Conservation (phyloP, 2,888 invertebrate genomes). For the Stenchaetothrips biformis region DNA sequence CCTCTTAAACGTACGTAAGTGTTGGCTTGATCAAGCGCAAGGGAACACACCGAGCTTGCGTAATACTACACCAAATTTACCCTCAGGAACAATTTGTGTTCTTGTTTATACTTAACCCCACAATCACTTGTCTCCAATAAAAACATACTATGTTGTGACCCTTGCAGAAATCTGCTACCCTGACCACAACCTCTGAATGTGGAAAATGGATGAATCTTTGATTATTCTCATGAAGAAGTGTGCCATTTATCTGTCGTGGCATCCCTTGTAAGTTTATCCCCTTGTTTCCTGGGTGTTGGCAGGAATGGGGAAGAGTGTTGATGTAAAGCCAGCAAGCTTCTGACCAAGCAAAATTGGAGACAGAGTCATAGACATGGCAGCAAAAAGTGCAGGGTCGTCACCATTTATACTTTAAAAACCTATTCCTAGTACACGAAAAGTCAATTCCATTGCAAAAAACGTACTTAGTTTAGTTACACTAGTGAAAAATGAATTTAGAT, state of each 20-base stretch:
- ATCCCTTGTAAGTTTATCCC: neutral
- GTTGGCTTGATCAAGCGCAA: neutral
- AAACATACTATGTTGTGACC: conserved; percentile 10
- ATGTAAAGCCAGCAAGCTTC: neutral
- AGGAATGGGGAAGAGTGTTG: neutral
- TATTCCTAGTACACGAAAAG: conserved; percentile 3
- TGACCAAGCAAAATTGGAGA: neutral
- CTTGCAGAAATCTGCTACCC: conserved; percentile 14
- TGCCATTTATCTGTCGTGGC: neutral
- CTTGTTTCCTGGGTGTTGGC: no score
- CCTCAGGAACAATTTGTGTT: conserved; percentile 11
- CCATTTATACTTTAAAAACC: neutral
- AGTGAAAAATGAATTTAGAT: conserved; percentile 25
- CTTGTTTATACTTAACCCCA: neutral
- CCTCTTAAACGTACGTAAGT: neutral
- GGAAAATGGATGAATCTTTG: conserved; percentile 4
- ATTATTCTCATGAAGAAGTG: neutral
- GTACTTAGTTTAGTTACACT: conserved; percentile 6
- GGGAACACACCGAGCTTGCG: neutral
- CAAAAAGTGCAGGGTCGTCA: conserved; percentile 4
- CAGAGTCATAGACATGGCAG: neutral
- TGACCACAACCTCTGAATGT: neutral
- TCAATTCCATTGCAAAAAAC: conserved; percentile 24
- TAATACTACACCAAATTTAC: conserved; percentile 2
- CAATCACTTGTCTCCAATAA: conserved; percentile 11